Evolutionary conservation across 2,113 vertebrate species (phyloP).

Genomic region (Bungarus multicinctus): DNA sequence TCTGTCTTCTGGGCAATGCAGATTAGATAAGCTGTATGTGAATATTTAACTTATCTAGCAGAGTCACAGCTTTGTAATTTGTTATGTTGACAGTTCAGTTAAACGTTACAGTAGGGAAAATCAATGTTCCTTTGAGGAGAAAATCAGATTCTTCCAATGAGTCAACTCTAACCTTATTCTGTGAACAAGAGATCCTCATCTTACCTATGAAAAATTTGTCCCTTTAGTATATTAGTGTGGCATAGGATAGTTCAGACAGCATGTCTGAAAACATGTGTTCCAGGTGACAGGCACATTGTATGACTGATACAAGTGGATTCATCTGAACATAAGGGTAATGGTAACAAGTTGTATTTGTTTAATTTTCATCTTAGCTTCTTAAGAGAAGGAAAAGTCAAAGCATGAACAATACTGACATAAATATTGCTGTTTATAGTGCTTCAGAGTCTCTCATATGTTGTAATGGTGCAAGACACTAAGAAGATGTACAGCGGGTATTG

Average conservation of each 20-base stretch:
- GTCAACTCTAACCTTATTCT: background rate
- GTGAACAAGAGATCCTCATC: background rate
- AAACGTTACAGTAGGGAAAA: background rate
- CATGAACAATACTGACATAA: background rate
- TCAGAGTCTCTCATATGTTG: background rate
- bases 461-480: background rate
- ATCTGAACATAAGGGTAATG: background rate
- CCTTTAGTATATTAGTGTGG: background rate
- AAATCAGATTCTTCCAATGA: background rate
- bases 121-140: background rate
- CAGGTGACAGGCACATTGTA: background rate
- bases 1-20: background rate
- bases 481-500: background rate
- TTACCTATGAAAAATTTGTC: background rate
- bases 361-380: background rate
- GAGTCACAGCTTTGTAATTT: background rate
- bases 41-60: constrained; percentile 10
- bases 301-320: background rate
- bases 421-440: background rate
- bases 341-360: background rate
- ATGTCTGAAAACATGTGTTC: background rate
- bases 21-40: background rate
- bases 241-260: background rate
- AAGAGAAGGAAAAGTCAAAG: background rate
- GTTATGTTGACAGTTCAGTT: background rate